Base-by-base conservation (phyloP, 2,888 invertebrate genomes). In the Dynastes tityus region DNA sequence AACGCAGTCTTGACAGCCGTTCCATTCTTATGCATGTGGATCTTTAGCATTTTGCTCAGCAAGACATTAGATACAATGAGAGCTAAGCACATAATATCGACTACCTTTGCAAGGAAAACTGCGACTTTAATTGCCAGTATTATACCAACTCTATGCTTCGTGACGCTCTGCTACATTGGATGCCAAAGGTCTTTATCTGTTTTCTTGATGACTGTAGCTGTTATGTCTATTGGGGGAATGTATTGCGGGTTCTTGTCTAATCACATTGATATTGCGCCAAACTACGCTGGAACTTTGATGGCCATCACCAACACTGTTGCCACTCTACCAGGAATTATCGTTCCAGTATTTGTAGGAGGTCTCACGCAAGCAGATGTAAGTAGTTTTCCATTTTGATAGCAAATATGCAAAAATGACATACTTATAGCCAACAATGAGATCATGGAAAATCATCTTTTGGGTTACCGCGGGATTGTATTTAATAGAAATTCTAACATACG, bases 231-330 rank as follows among this genome's bases (percentile, higher is more conserved):
- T 85, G 96, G 95, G 2, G 95, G 94, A 78, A 95, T 95, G 94
- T 96, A 95, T 88, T 93, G 94, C 80, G 96, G 96, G 5, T 95
- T 95, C 87, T 90, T 95, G 11, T 92, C 95, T 29, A 96, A 96
- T 89, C 96, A 96, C 85, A 95, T 96, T 83, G 96, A 96, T 85
- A 94, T 96, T 83, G 94, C 95, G 0, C 95, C 96, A 0, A 95
- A 95, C 86, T 95, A 93, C 86, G 95, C 96, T 49, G 95, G 95
- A 40, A 95, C 95, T 0, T 87, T 96, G 27, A 93, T 96, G 88
- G 96, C 95, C 0, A 87, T 96, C 0, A 95, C 96, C 0, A 96
- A 96, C 85, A 94, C 94, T 0, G 90, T 92, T 9, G 96, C 95
- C 1, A 95, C 96, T 0, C 89, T 96, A 73, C 95, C 96, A 0